These are phyloP conservation scores for Clarias laeviceps DNA, from an alignment of 2,797 vertebrate genomes.

Conservation along the genomic window DNA sequence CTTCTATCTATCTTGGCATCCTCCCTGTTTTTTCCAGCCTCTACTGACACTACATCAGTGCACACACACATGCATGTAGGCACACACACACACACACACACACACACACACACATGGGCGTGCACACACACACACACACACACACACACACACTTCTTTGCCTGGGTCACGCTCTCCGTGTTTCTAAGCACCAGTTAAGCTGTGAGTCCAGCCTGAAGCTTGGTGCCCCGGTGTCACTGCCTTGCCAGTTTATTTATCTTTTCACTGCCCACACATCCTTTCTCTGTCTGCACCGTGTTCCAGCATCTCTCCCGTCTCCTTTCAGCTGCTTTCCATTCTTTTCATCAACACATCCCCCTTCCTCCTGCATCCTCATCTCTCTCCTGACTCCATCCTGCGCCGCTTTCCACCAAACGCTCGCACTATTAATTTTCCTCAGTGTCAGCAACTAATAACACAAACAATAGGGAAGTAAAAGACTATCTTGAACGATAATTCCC, in stretches of 20 bases:
- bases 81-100: neutral
- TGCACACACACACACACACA: constrained; percentile 7
- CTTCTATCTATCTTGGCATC: constrained; percentile 36
- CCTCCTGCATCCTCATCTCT: neutral
- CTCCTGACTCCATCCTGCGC: neutral
- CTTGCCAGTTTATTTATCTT: constrained; percentile 53
- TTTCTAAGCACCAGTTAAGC: constrained; percentile 40
- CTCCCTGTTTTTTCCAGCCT: constrained; percentile 37
- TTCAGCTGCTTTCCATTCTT: constrained; percentile 56
- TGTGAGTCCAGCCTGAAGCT: constrained; percentile 39
- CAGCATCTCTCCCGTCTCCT: constrained; percentile 28
- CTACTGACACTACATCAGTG: constrained; percentile 30
- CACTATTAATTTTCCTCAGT: constrained; percentile 2
- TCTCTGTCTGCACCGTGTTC: constrained; percentile 24
- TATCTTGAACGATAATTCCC: constrained; percentile 15
- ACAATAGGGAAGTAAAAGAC: constrained; percentile 24
- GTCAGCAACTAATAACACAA: constrained; percentile 23
- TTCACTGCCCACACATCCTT: constrained; percentile 45
- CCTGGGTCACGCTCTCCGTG: constrained; percentile 34
- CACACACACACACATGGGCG: neutral
- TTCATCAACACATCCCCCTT: constrained; percentile 41
- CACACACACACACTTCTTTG: neutral
- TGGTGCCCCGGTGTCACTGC: constrained; percentile 46
- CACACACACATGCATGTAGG: neutral
- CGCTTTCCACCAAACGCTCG: neutral